Evolutionary conservation across 2,113 vertebrate genomes (phyloP).

Genomic region (Phoxinus phoxinus): DNA sequence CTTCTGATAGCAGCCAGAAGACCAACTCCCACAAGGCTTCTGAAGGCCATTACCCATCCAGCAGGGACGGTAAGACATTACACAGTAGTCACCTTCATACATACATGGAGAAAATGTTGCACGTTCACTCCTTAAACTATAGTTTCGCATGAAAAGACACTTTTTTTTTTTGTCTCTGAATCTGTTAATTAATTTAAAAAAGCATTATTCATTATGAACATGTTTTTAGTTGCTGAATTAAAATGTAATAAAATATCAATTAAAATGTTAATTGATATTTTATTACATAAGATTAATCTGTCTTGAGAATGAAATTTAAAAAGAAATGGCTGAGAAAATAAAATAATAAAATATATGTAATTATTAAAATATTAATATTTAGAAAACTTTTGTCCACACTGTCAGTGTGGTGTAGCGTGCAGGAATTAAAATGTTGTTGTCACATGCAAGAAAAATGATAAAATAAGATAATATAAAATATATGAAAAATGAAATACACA

Average conservation of each 20-base stretch:
- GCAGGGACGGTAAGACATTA: constrained; percentile 69
- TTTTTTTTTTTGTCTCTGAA: neutral
- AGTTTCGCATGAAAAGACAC: neutral
- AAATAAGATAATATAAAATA: neutral
- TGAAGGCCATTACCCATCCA: constrained; percentile 59
- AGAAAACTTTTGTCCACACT: neutral
- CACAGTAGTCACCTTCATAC: neutral
- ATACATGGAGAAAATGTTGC: neutral
- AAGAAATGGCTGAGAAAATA: neutral
- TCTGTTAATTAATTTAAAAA: neutral
- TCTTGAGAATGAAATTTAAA: neutral
- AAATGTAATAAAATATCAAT: neutral
- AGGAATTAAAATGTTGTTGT: neutral
- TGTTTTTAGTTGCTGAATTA: neutral
- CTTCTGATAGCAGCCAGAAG: constrained; percentile 52
- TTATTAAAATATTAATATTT: neutral
- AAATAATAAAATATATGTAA: neutral
- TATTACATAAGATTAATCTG: too few species aligned
- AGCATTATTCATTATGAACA: neutral
- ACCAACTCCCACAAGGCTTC: neutral
- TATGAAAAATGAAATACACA: too few species aligned
- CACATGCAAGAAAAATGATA: neutral
- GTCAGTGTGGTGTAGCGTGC: neutral
- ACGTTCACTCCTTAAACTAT: neutral
- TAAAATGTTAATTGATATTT: neutral